These are phyloP conservation scores for Hemicentrotus pulcherrimus DNA, from an alignment of 35 echinoderm and acorn worm species.

Conservation along the genomic window DNA sequence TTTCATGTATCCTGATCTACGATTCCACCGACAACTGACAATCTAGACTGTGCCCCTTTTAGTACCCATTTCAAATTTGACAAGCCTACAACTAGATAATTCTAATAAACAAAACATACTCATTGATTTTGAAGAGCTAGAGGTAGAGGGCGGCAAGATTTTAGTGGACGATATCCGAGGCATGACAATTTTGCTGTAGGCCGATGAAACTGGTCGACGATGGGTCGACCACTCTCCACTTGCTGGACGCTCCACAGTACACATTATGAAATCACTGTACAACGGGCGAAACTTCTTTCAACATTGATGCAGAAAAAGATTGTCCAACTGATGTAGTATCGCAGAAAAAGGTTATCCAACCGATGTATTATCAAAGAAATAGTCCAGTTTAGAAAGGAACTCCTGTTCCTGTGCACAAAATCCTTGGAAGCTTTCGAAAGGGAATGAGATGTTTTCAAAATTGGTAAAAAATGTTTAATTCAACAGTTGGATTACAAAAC, in stretches of 20 bases:
- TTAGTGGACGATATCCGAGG: constrained; percentile 20
- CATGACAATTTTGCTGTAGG: constrained; percentile 45
- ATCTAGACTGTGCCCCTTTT: too few relatives aligned
- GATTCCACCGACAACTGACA: too few relatives aligned
- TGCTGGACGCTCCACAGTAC: constrained; percentile 37
- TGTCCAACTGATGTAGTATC: too few relatives aligned
- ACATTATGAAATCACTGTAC: background rate
- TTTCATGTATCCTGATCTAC: too few relatives aligned
- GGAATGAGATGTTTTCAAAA: background rate
- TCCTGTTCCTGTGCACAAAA: background rate
- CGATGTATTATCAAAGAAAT: too few relatives aligned
- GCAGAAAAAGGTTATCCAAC: too few relatives aligned
- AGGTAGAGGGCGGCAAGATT: constrained; percentile 26
- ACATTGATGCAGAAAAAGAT: background rate
- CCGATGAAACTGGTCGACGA: background rate
- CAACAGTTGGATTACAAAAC: background rate
- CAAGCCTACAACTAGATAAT: too few relatives aligned
- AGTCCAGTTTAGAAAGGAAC: background rate
- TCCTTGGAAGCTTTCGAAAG: background rate
- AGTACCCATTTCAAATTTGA: too few relatives aligned
- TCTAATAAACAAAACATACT: background rate
- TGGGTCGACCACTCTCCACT: constrained; percentile 34
- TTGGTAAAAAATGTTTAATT: background rate
- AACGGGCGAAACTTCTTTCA: background rate
- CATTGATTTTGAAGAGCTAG: background rate